Evolutionary conservation across 2,113 vertebrate genomes (phyloP).

Genomic region (Pollachius pollachius): DNA sequence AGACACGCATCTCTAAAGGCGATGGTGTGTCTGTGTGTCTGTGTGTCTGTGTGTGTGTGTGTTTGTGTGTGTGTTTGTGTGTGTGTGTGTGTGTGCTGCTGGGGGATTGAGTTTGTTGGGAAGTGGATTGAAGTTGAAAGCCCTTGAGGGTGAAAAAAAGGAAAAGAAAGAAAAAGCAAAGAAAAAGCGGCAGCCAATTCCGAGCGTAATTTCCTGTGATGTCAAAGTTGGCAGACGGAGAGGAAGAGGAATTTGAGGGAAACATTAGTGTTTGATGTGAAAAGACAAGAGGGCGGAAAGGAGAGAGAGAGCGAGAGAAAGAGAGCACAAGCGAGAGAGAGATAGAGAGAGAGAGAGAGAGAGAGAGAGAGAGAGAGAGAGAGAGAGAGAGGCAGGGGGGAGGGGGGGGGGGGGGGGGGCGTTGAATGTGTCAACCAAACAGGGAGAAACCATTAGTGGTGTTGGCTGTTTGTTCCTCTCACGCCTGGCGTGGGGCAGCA

Average conservation of each 20-base stretch:
- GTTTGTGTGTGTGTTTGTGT: no score
- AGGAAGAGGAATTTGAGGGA: constrained; percentile 76
- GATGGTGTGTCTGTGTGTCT: neutral
- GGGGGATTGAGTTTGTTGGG: constrained; percentile 21
- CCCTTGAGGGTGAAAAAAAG: constrained; percentile 10
- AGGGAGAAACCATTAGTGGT: constrained; percentile 70
- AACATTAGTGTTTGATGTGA: constrained; percentile 78
- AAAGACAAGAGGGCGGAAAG: constrained; percentile 46
- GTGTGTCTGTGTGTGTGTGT: neutral
- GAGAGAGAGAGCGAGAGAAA: constrained; percentile 50
- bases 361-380: neutral
- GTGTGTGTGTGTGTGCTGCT: no score
- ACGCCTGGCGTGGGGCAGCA: constrained; percentile 49
- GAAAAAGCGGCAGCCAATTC: constrained; percentile 59
- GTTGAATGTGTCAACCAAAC: constrained; percentile 65
- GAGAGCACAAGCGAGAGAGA: constrained; percentile 6
- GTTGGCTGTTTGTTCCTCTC: constrained; percentile 61
- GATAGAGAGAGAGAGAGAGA: constrained; percentile 2
- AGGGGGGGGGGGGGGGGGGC: constrained; percentile 4
- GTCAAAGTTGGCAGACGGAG: constrained; percentile 75
- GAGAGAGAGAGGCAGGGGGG: neutral
- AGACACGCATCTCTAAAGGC: no score
- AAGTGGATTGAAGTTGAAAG: constrained; percentile 71
- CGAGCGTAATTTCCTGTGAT: constrained; percentile 77
- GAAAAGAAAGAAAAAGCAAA: constrained; percentile 18